phyloP scores from a whole-genome alignment of 2,888 invertebrate species.

The Apocheima hispidaria region DNA sequence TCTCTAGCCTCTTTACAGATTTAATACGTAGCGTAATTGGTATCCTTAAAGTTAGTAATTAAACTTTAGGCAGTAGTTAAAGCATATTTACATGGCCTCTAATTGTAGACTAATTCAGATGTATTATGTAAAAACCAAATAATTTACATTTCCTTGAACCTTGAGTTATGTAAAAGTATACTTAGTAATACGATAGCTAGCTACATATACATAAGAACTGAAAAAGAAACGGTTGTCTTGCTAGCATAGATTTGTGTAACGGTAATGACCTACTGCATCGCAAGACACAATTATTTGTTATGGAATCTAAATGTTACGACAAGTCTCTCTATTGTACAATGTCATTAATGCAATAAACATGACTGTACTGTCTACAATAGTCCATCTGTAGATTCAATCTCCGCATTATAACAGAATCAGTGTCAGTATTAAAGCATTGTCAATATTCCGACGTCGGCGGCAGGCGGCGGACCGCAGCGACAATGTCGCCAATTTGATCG shows the following conservation, averaged over 20 bases:
- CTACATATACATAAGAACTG: not conserved
- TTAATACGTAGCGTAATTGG: not conserved
- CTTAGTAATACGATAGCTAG: not conserved
- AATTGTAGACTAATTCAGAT: not conserved
- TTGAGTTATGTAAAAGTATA: no score
- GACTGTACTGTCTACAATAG: no score
- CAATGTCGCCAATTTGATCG: no score
- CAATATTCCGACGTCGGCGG: no score
- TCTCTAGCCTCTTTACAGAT: not conserved
- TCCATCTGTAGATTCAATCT: no score
- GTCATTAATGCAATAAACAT: conserved; percentile 1
- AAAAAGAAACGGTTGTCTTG: not conserved
- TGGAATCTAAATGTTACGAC: not conserved
- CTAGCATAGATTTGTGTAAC: not conserved
- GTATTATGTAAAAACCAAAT: no score
- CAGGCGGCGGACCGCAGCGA: no score
- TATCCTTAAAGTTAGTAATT: not conserved
- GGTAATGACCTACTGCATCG: not conserved
- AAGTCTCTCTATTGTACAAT: not conserved
- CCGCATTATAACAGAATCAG: no score
- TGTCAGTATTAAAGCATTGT: no score
- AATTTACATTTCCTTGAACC: not conserved
- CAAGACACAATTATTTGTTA: not conserved
- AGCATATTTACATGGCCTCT: not conserved
- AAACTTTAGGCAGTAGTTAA: not conserved